Percentiles rank a stretch among this genome's conserved stretches.
Evolutionary conservation across 2,797 vertebrate genomes (phyloP).

Genomic region (Oryzias dopingdopingensis): DNA sequence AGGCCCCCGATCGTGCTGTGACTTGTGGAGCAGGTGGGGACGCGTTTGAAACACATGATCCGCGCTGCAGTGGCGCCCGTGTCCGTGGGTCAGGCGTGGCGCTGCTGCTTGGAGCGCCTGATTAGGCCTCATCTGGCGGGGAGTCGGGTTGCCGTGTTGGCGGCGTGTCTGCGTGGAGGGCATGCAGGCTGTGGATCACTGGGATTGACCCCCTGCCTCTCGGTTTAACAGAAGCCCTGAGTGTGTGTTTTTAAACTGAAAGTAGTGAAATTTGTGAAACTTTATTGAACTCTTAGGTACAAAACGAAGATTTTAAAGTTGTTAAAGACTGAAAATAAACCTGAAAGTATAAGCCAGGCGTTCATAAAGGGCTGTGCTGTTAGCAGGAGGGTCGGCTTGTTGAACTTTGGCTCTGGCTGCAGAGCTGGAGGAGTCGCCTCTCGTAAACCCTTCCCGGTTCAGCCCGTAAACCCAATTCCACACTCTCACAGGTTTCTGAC

Average conservation of each 20-base stretch:
- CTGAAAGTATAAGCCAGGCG: constrained; percentile 5
- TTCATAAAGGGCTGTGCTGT: constrained; percentile 9
- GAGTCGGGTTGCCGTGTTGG: constrained; percentile 76
- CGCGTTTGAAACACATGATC: constrained; percentile 4
- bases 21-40: not conserved
- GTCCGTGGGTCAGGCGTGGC: constrained; percentile 21
- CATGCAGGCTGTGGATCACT: constrained; percentile 76
- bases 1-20: not conserved
- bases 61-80: constrained; percentile 15
- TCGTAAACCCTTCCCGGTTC: constrained; percentile 66
- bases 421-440: constrained; percentile 50
- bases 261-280: constrained; percentile 33
- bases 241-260: constrained; percentile 27
- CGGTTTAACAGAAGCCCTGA: constrained; percentile 80
- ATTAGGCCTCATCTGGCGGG: constrained; percentile 71
- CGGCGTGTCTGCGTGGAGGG: constrained; percentile 74
- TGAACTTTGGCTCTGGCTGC: constrained; percentile 71
- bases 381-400: constrained; percentile 47
- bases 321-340: constrained; percentile 10
- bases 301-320: constrained; percentile 12
- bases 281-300: constrained; percentile 13
- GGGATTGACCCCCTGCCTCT: constrained; percentile 78
- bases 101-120: constrained; percentile 58
- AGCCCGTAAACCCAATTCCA: constrained; percentile 69
- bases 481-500: constrained; percentile 28